Evolutionary conservation across 2,113 vertebrate species (phyloP).

Genomic region (Ptilonorhynchus violaceus): DNA sequence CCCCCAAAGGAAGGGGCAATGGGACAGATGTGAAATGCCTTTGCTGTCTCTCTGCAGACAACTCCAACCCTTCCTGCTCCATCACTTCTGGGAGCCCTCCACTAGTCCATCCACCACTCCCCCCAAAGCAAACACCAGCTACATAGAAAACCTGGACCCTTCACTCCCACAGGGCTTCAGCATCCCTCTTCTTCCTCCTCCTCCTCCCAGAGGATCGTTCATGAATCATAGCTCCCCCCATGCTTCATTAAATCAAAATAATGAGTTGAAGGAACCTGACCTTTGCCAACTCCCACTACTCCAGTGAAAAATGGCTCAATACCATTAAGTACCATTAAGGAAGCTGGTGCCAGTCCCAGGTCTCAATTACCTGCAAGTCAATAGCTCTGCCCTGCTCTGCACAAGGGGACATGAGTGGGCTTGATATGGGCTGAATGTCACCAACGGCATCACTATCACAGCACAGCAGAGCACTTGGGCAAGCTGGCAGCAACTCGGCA

Average conservation of each 20-base stretch:
- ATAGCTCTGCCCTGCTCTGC: not conserved
- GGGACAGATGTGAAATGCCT: not conserved
- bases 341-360: not conserved
- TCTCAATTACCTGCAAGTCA: not conserved
- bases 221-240: not conserved
- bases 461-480: not conserved
- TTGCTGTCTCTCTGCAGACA: not conserved
- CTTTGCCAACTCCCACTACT: not conserved
- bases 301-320: not conserved
- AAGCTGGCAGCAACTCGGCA: not conserved
- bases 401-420: not conserved
- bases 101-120: not conserved
- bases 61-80: not conserved
- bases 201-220: not conserved
- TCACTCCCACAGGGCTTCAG: not conserved
- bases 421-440: not conserved
- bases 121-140: not conserved
- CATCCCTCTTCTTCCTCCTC: not conserved
- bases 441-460: rapidly evolving
- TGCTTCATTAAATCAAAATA: not conserved
- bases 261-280: not conserved
- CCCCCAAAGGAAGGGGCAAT: not conserved
- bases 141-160: not conserved
- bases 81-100: not conserved
- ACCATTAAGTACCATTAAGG: not conserved